Evolutionary conservation across 2,797 vertebrate species (phyloP).

Genomic region (Cyclura pinguis): DNA sequence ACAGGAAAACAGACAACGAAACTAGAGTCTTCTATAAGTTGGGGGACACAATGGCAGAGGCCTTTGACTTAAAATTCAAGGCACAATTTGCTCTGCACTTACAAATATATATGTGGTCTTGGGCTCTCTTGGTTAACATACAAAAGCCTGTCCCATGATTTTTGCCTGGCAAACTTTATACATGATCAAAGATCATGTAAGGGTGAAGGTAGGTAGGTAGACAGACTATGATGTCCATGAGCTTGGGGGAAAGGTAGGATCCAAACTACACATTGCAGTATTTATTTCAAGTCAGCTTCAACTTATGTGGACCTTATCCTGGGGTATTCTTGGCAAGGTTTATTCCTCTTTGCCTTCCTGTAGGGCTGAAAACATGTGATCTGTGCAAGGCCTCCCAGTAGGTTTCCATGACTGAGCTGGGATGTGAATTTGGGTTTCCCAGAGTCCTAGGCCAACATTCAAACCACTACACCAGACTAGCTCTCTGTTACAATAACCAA

Average conservation of each 20-base stretch:
- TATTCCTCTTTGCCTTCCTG: too few species aligned
- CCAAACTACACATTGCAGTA: neutral
- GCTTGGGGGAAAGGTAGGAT: too few species aligned
- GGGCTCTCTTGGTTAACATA: neutral
- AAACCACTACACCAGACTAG: too few species aligned
- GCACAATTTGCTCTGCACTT: neutral
- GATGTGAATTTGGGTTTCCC: too few species aligned
- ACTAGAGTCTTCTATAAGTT: neutral
- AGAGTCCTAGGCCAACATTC: too few species aligned
- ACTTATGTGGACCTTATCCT: too few species aligned
- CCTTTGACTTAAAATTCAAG: neutral
- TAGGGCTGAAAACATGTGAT: too few species aligned
- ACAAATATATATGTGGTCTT: neutral
- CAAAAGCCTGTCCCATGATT: neutral
- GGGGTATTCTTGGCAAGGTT: too few species aligned
- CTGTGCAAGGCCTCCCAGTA: too few species aligned
- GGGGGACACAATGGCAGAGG: neutral
- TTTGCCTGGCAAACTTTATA: neutral
- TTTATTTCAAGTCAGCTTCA: too few species aligned
- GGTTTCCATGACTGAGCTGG: too few species aligned
- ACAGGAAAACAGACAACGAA: neutral
- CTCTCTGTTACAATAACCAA: neutral
- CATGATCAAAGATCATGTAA: neutral
- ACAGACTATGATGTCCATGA: neutral
- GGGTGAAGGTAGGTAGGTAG: too few species aligned